These are phyloP conservation scores for Geodia barretti DNA, from an alignment of 37 sponge, comb jelly and placozoan species.

Conservation along the genomic window DNA sequence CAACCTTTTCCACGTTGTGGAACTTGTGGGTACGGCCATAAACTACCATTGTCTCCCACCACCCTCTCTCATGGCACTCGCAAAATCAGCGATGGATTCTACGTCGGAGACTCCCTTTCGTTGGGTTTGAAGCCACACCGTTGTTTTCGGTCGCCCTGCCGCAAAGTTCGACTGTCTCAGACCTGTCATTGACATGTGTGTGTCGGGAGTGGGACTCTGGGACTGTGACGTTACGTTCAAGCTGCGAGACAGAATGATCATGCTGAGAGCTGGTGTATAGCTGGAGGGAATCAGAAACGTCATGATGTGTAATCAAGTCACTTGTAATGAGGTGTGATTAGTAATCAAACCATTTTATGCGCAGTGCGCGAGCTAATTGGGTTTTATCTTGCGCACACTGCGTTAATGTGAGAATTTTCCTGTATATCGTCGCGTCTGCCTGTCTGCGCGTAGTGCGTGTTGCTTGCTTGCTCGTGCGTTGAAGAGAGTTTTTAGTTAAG, in stretches of 20 bases:
- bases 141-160: constrained; percentile 40
- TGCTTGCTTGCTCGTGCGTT: neutral
- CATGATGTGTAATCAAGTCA: neutral
- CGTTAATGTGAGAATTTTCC: too few relatives aligned
- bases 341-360: neutral
- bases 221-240: too few relatives aligned
- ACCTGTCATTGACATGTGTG: neutral
- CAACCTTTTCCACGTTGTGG: constrained; percentile 47
- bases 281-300: neutral
- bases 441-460: too few relatives aligned
- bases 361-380: too few relatives aligned
- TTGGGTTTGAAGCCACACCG: constrained; percentile 44
- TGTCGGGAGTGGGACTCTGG: too few relatives aligned
- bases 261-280: too few relatives aligned
- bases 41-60: constrained; percentile 30
- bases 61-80: constrained; percentile 14
- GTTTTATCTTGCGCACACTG: too few relatives aligned
- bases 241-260: too few relatives aligned
- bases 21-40: constrained; percentile 16
- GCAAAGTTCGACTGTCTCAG: neutral
- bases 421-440: too few relatives aligned
- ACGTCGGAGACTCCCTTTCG: constrained; percentile 7
- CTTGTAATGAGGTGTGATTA: neutral
- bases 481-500: neutral
- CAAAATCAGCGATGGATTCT: constrained; percentile 31